Conservation (phyloP, 2,797 vertebrate species). For the Philypnodon macrostomus region DNA sequence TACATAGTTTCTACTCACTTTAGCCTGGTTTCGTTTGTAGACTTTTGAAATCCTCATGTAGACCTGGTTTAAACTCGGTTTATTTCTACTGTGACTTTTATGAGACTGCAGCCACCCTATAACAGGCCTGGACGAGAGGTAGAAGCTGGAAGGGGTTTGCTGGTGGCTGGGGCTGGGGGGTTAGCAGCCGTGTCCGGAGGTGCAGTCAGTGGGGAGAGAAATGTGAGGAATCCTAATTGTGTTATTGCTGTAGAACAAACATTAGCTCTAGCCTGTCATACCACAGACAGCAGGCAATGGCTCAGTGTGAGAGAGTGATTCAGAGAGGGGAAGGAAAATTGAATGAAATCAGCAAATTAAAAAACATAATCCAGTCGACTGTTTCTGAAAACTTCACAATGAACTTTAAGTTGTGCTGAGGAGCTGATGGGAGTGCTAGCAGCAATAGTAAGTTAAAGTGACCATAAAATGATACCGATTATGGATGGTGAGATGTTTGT, state of each 20-base stretch:
- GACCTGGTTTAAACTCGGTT: too few species aligned
- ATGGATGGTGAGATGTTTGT: too few species aligned
- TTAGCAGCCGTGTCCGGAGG: constrained; percentile 9
- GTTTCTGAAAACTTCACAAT: constrained; percentile 38
- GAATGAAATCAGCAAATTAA: constrained; percentile 50
- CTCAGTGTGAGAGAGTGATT: constrained; percentile 11
- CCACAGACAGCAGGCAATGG: constrained; percentile 53
- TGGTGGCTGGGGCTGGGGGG: constrained; percentile 1
- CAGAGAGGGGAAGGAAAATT: constrained; percentile 37
- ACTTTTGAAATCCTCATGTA: too few species aligned
- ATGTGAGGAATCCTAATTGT: constrained; percentile 74
- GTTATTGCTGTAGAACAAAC: constrained; percentile 75
- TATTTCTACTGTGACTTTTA: too few species aligned
- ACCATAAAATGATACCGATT: too few species aligned
- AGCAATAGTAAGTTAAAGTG: too few species aligned
- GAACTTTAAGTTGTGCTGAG: constrained; percentile 31
- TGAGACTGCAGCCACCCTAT: too few species aligned
- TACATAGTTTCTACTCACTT: too few species aligned
- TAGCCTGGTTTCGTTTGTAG: too few species aligned
- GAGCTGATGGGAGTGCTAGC: constrained; percentile 18
- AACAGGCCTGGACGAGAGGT: not conserved
- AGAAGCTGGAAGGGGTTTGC: constrained; percentile 11
- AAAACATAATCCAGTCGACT: constrained; percentile 13
- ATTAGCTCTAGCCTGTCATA: constrained; percentile 69
- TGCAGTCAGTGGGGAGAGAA: constrained; percentile 44